Evolutionary conservation across 2,888 invertebrate species (phyloP).

Genomic region (Ischnus inquisitorius): DNA sequence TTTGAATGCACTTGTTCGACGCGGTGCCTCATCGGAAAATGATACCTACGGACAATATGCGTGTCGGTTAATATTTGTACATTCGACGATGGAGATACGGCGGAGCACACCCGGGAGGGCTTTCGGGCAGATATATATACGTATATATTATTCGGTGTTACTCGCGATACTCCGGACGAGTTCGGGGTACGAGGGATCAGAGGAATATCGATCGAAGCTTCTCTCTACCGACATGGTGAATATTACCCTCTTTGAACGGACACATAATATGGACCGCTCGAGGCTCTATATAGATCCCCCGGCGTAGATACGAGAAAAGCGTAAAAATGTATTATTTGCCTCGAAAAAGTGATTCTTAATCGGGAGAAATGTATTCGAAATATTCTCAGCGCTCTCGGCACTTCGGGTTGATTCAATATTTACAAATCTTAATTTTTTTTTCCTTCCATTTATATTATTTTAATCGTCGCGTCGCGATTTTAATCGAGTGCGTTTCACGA

Average conservation of each 20-base stretch:
- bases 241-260: conserved; percentile 42
- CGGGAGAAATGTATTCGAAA: no score
- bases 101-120: conserved; percentile 4
- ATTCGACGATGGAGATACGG: conserved; percentile 5
- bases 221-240: conserved; percentile 46
- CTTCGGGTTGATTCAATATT: no score
- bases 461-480: no score
- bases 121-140: neutral
- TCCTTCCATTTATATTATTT: no score
- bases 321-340: no score
- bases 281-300: neutral
- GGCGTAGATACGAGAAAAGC: neutral
- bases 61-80: conserved; percentile 36
- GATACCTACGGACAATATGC: neutral
- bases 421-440: no score
- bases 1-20: conserved; percentile 19
- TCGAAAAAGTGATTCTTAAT: no score
- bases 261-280: conserved; percentile 4
- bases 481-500: no score
- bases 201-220: conserved; percentile 57
- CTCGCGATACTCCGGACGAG: conserved; percentile 49
- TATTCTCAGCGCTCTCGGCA: no score
- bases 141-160: conserved; percentile 41
- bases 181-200: conserved; percentile 46
- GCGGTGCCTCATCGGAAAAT: neutral